Percentiles rank a stretch among this genome's conserved stretches.
phyloP scores from a whole-genome alignment of 2,888 invertebrate species.

The Dolichopus griseipennis region DNA sequence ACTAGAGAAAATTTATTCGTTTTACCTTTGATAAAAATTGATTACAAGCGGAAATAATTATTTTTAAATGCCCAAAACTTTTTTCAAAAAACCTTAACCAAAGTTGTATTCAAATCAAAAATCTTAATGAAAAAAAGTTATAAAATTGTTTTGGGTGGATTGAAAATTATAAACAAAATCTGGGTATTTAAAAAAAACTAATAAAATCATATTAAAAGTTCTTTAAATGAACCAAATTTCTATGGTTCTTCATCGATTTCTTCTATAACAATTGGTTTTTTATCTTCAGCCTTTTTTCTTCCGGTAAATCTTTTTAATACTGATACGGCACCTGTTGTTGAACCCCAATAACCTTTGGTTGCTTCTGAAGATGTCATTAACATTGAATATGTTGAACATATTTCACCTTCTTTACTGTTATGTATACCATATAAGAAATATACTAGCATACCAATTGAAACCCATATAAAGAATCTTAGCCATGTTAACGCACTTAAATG shows the following conservation, averaged over 20 bases:
- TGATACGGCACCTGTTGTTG: constrained; percentile 44
- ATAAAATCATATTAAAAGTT: neutral
- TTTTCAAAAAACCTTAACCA: neutral
- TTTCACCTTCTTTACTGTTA: constrained; percentile 68
- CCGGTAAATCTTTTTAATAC: constrained; percentile 37
- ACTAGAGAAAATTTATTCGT: too few species aligned
- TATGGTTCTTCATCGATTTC: constrained; percentile 28
- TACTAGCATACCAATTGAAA: constrained; percentile 69
- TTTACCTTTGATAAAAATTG: too few species aligned
- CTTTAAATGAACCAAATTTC: neutral
- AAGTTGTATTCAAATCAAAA: too few species aligned
- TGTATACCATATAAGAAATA: constrained; percentile 81
- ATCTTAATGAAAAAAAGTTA: too few species aligned
- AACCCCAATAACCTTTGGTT: constrained; percentile 53
- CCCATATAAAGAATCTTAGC: constrained; percentile 80
- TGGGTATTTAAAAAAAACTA: too few species aligned
- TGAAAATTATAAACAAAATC: too few species aligned
- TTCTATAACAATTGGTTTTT: constrained; percentile 36
- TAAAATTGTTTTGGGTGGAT: too few species aligned
- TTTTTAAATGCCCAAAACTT: neutral
- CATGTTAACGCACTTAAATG: constrained; percentile 72
- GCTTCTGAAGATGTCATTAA: constrained; percentile 57
- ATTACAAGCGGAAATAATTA: too few species aligned
- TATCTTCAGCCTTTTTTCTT: constrained; percentile 32
- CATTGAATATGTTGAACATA: constrained; percentile 52